Evolutionary conservation across 2,797 vertebrate species (phyloP), one percentile per base, ranked within the genome.

Genomic region (Tokudaia tokunoshimensis): DNA sequence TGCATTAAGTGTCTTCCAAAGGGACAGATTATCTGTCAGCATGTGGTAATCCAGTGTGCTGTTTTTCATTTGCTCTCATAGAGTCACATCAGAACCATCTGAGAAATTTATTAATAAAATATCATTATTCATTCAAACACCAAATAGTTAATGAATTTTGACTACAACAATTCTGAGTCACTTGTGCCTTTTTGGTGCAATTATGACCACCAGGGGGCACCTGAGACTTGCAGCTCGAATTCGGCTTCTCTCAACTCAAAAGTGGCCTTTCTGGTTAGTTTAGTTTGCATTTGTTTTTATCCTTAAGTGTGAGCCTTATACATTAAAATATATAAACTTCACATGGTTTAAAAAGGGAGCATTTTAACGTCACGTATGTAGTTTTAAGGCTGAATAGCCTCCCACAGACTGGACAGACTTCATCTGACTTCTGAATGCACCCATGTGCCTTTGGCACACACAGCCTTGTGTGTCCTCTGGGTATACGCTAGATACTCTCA

Each of bases 321-420:
- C 1, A 12, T 74, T 47, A 14, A 61, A 34, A 12, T 44, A 12
- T 0, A 12, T 20, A 2, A 24, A 19, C 14, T 26, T 91, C 7
- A 20, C 5, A 86, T 20, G 12, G 9, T 20, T 17, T 14, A 10
- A 12, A 2, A 26, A 24, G 11, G 0, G 3, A 2, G 31, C 24
- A 3, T 1, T 0, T 19, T 14, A 22, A 57, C 4, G 22, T 20
- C 26, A 26, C 10, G 22, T 12, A 4, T 6, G 0, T 0, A 50
- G 1, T 2, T 15, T 47, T 52, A 37, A 17, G 55, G 63, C n/a
- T n/a, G n/a, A n/a, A n/a, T n/a, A n/a, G 20, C n/a, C 57, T 50
- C 22, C 29, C 22, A 50, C 12, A n/a, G 87, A 3, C 55, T 59
- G 24, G n/a, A 47, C 57, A 26, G 63, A 52, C 29, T 13, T 63